These are phyloP conservation scores for Microcebus tavaratra DNA, from an alignment of 2,113 vertebrate genomes.

Conservation along the genomic window DNA sequence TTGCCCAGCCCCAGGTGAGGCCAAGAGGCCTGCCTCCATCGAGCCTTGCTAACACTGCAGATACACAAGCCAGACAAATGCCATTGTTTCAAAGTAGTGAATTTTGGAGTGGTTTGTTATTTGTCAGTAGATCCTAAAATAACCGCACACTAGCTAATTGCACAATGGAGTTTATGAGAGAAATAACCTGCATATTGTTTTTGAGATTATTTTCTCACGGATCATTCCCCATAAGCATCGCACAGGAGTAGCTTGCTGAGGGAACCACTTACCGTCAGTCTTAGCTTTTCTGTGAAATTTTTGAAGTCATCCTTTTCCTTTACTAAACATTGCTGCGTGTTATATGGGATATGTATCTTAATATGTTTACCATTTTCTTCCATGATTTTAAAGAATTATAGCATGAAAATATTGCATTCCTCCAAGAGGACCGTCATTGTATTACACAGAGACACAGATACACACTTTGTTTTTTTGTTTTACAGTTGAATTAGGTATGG, in stretches of 20 bases:
- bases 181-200: not conserved
- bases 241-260: not conserved
- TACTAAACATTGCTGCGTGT: not conserved
- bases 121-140: not conserved
- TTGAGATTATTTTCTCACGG: not conserved
- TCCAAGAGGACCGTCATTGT: not conserved
- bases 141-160: not conserved
- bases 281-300: not conserved
- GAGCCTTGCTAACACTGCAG: not conserved
- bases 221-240: not conserved
- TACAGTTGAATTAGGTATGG: not conserved
- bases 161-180: not conserved
- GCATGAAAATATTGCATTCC: not conserved
- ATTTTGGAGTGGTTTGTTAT: not conserved
- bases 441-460: not conserved
- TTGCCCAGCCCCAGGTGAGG: not conserved
- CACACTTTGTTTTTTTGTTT: too few species aligned
- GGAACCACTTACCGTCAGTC: not conserved
- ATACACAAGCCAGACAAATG: not conserved
- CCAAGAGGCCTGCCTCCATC: not conserved
- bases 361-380: not conserved
- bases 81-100: not conserved
- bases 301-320: not conserved
- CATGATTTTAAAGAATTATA: not conserved
- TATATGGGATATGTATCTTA: not conserved